Evolutionary conservation across 2,888 invertebrate genomes (phyloP), one percentile per base, ranked within the genome.

Genomic region (Hypomecis punctinalis): DNA sequence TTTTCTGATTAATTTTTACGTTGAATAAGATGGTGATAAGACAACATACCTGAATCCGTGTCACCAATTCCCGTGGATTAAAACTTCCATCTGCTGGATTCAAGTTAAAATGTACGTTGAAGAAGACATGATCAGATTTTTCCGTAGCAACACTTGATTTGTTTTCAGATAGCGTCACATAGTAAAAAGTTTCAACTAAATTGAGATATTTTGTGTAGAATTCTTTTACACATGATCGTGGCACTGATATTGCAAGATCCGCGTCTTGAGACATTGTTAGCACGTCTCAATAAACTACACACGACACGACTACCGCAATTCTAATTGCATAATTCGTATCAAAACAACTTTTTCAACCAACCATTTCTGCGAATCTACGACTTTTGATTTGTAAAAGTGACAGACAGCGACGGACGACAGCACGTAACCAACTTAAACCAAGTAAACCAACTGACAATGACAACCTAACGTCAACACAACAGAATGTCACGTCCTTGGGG

Each of bases 161-260:
- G 76, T 82, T 86, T 80, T 92, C 90, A 63, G 89, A 82, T 74
- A 93, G 79, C 74, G 90, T 91, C 76, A 93, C 93, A 86, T 87
- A 91, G 78, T 93, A 93, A 87, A 93, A 92, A 80, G 90, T 90
- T 89, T 93, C 93, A 66, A 92, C 90, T 77, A 92, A 86, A 85
- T 91, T 92, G 42, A 87, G 83, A 80, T 91, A 91, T 77, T 89
- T 91, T 71, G 77, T 85, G 72, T 88, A 90, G 79, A 93, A 93
- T 75, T 91, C 90, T 33, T 82, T 80, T 68, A 91, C 75, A 83
- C 89, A 87, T 71, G 85, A 84, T 67, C 91, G 90, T 73, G 92
- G 92, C 75, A 93, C 90, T 71, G 88, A 83, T 85, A 93, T 87
- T 62, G 83, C 73, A 66, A 87, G 76, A 77, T 91, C 89, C 69